Base-by-base conservation (phyloP, 2,888 invertebrate species). In the Andrena bucephala region DNA sequence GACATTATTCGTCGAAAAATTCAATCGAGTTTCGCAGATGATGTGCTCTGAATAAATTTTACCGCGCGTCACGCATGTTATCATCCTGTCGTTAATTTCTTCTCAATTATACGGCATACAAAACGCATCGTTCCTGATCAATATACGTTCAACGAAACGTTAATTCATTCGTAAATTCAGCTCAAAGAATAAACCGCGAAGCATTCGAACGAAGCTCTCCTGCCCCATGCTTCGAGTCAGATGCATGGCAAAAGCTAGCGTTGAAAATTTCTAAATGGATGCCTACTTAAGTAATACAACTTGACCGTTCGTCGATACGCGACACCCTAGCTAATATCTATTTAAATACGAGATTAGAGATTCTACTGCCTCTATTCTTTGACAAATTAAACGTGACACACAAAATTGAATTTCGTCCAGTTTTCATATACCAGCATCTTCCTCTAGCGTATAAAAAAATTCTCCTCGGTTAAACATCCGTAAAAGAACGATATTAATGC, bases 61-160 rank as follows among this genome's bases (percentile, higher is more conserved):
- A 20, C 20, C 20, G 20, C 20, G 20, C 20, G 0, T 20, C 20
- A 20, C 20, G 20, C 20, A 20, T 20, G 0, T 20, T 20, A 20
- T 20, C 20, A 59, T 66, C 42, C 50, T 6, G 27, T 31, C 42
- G 16, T 63, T 72, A 71, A 27, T 57, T 13, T 77, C 33, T 10
- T 20, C 3, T 13, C 7, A 65, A 59, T 71, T 48, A 54, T 59
- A 36, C 54, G 63, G 1, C 2, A 29, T 20, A 2, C 2, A n/a
- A 62, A 67, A 52, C 50, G 31, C 42, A 29, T 5, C 10, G 29
- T 29, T n/a, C 16, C 13, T 27, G 33, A 77, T 29, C 27, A 31
- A 31, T 33, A 42, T 24, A 13, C n/a, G 10, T 57, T 52, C 31
- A 33, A 24, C n/a, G 24, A 59, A 42, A 36, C 57, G 24, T 63